Percentiles rank a stretch among this genome's conserved stretches.
Evolutionary conservation across 2,113 vertebrate species (phyloP).

Genomic region (Anas platyrhynchos): DNA sequence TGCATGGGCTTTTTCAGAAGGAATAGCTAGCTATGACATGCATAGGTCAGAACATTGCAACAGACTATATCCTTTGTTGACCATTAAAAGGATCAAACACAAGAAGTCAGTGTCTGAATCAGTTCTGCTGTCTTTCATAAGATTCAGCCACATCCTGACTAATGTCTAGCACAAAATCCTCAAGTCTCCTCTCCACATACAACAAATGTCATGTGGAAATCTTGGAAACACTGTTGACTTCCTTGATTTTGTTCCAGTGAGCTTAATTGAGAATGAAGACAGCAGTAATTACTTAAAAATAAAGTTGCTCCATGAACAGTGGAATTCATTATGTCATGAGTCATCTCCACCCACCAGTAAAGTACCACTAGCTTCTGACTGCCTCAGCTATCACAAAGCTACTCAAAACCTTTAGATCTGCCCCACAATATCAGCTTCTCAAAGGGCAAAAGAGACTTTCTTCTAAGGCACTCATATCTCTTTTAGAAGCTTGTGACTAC

Average conservation of each 20-base stretch:
- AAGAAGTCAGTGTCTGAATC: not conserved
- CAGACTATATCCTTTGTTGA: not conserved
- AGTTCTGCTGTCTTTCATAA: not conserved
- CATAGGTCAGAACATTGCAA: not conserved
- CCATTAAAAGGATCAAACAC: not conserved
- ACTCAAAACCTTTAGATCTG: not conserved
- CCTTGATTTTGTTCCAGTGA: not conserved
- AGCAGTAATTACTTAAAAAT: not conserved
- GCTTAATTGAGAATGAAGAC: not conserved
- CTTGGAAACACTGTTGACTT: not conserved
- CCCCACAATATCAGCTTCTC: not conserved
- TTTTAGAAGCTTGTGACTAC: not conserved
- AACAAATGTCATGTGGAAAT: not conserved
- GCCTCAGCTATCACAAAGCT: not conserved
- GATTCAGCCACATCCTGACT: not conserved
- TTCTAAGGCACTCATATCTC: not conserved
- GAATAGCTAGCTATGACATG: not conserved
- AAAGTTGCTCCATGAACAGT: not conserved
- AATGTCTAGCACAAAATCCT: not conserved
- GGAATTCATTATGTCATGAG: not conserved
- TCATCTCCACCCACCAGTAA: not conserved
- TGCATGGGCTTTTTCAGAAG: not conserved
- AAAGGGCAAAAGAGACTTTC: not conserved
- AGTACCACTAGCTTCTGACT: not conserved
- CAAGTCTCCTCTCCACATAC: not conserved